Conservation (phyloP, 2,888 invertebrate species). For the Eucera pruinosa region DNA sequence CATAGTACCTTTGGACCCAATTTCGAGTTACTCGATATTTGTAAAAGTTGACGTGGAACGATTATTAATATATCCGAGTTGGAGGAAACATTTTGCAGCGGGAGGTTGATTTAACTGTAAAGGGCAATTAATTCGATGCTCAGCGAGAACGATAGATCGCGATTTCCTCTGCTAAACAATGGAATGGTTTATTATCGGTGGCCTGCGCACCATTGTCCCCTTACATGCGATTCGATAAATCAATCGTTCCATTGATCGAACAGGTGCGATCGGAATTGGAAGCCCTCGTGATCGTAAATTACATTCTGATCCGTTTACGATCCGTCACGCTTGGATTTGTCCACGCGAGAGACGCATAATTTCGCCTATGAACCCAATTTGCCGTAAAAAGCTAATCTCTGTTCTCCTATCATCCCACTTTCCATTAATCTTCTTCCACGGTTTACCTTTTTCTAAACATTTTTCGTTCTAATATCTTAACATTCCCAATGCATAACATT, state of each 20-base stretch:
- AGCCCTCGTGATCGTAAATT: constrained; percentile 62
- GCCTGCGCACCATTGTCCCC: constrained; percentile 56
- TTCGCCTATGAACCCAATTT: neutral
- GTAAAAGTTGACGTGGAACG: too few species aligned
- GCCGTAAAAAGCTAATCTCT: constrained; percentile 8
- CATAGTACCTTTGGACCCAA: too few species aligned
- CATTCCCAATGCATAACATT: too few species aligned
- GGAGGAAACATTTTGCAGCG: too few species aligned
- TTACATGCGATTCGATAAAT: constrained; percentile 58
- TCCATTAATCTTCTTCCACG: too few species aligned
- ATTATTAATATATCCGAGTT: too few species aligned
- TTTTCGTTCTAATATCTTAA: too few species aligned
- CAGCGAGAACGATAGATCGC: neutral
- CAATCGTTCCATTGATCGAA: constrained; percentile 58
- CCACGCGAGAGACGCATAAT: constrained; percentile 22
- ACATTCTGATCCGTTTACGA: constrained; percentile 51
- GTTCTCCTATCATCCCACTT: neutral
- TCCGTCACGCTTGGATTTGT: constrained; percentile 55
- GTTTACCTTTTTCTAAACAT: too few species aligned
- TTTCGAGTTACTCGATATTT: too few species aligned
- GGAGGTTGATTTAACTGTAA: neutral
- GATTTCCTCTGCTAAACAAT: constrained; percentile 37
- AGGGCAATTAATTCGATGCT: constrained; percentile 13
- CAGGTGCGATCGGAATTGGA: constrained; percentile 66
- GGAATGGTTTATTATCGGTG: constrained; percentile 49